Evolutionary conservation across 2,113 vertebrate genomes (phyloP).

Genomic region (Actenoides hombroni): DNA sequence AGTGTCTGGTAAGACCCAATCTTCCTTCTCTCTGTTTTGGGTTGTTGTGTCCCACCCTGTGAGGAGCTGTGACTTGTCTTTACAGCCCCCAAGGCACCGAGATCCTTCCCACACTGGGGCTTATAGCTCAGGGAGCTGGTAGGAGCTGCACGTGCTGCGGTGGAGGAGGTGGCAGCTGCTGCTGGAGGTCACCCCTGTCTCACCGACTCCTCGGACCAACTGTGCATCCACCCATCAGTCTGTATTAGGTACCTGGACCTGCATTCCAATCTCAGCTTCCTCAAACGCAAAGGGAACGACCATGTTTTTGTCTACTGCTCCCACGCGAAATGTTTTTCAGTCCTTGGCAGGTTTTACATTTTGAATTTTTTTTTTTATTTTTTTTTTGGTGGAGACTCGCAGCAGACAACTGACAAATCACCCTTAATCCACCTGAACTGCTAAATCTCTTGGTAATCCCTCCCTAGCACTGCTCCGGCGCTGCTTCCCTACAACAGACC

Average conservation of each 20-base stretch:
- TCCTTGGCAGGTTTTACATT: not conserved
- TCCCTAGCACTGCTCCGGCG: not conserved
- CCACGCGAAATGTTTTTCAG: not conserved
- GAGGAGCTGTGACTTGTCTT: not conserved
- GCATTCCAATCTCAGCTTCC: rapidly evolving
- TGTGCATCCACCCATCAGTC: not conserved
- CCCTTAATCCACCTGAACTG: constrained; percentile 35
- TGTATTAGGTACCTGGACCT: rapidly evolving
- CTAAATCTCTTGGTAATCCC: constrained; percentile 1
- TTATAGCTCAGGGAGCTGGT: not conserved
- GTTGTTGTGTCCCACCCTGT: rapidly evolving
- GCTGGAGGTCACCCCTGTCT: not conserved
- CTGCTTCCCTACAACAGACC: not conserved
- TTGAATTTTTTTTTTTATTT: too few relatives aligned
- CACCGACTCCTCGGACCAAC: not conserved
- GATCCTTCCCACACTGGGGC: not conserved
- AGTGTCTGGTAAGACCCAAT: not conserved
- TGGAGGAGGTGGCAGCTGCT: not conserved
- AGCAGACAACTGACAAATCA: not conserved
- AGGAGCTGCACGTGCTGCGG: not conserved
- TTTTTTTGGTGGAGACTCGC: not conserved
- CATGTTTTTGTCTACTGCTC: rapidly evolving
- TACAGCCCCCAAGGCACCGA: rapidly evolving
- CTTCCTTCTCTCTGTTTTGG: not conserved
- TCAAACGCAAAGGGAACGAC: not conserved